phyloP scores from a whole-genome alignment of 2,888 invertebrate genomes.

The Acronicta alni region DNA sequence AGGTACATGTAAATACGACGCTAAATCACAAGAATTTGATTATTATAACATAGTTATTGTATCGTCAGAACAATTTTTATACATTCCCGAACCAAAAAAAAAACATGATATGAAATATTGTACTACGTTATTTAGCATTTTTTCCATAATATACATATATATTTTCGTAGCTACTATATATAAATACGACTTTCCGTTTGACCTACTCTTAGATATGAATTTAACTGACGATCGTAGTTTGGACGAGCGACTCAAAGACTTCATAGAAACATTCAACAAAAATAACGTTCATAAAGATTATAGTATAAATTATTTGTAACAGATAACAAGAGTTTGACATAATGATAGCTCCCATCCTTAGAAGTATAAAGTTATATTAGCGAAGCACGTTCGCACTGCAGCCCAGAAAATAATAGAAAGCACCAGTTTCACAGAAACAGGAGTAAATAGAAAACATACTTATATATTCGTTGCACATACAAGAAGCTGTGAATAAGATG shows the following conservation, averaged over 20 bases:
- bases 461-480: slow-evolving; percentile 78
- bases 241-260: slow-evolving; percentile 31
- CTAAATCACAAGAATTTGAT: slow-evolving; percentile 76
- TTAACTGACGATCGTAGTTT: slow-evolving; percentile 9
- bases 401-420: slow-evolving; percentile 35
- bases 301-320: slow-evolving; percentile 53
- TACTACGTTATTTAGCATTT: slow-evolving; percentile 61
- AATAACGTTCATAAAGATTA: slow-evolving; percentile 53
- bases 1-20: slow-evolving; percentile 67
- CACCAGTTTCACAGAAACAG: slow-evolving; percentile 70
- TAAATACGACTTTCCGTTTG: slow-evolving; percentile 7
- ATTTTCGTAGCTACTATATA: slow-evolving; percentile 30
- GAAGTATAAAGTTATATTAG: slow-evolving; percentile 7
- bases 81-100: slow-evolving; percentile 50
- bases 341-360: slow-evolving; percentile 18
- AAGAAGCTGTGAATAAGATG: slow-evolving; percentile 70
- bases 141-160: slow-evolving; percentile 24
- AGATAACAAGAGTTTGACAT: slow-evolving; percentile 49
- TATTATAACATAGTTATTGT: slow-evolving; percentile 75
- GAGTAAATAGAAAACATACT: slow-evolving; percentile 57
- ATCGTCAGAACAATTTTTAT: slow-evolving; percentile 65
- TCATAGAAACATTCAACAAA: slow-evolving; percentile 47
- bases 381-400: slow-evolving; percentile 26
- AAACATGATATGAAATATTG: slow-evolving; percentile 76
- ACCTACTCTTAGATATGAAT: slow-evolving; percentile 38